Base-by-base conservation (phyloP, 2,797 vertebrate species). In the Selene dorsalis region DNA sequence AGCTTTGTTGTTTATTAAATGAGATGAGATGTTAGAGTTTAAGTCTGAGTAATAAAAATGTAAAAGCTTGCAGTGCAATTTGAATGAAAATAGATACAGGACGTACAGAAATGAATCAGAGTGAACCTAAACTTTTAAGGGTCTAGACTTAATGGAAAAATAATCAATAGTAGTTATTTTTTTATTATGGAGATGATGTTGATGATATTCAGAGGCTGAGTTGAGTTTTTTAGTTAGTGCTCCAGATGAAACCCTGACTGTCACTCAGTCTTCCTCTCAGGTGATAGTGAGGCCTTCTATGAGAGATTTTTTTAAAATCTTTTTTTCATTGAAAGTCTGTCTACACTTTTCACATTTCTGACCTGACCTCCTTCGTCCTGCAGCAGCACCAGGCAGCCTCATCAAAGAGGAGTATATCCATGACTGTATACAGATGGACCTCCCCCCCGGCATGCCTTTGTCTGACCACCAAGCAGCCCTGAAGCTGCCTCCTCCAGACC, bases 341-440 rank as follows among this genome's bases (percentile, higher is more conserved):
- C 6, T 47, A 1, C 41, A 14, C 45, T 20, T 7, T 18, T 22
- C 20, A 52, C 9, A 17, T 45, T 48, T 35, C 43, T 65, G 30
- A 57, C 12, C 5, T 43, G 10, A 28, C 39, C 13, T 45, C 26
- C 24, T 73, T 26, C 50, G 11, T 72, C 47, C 26, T 60, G 17
- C 70, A 90, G 92, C 82, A 47, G 85, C 92, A 0, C 85, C 89
- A 5, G 83, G 80, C 0, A 76, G 92, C 11, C 81, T 91, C n/a
- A 94, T 96, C 79, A 96, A 96, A 78, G 94, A 96, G 86, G 94
- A 96, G 55, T 95, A 93, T 80, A 86, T 92, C 77, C 93, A 92
- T 38, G 94, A 91, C 86, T 93, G 95, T 68, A 92, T 95, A 70
- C 95, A 95, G 88, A 95, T 96, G 94, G 95, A 96, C 38, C 69